Conservation (phyloP, 35 echinoderm and acorn worm species). For the Lytechinus pictus region DNA sequence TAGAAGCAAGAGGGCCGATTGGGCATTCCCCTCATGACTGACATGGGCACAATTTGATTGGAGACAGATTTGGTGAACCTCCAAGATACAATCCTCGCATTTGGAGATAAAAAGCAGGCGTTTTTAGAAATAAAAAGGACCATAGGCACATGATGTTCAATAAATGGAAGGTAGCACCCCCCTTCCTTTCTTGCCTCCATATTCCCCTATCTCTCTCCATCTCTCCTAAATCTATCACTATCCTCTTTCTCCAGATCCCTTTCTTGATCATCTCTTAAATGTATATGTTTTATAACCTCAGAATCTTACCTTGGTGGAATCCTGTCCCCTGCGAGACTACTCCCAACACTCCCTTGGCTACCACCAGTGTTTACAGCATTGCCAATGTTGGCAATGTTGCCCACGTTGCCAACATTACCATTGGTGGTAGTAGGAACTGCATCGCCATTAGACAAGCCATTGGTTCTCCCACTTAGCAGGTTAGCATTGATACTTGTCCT, state of each 20-base stretch:
- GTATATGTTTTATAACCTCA: background rate
- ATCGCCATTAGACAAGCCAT: background rate
- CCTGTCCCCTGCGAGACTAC: background rate
- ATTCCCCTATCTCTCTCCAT: background rate
- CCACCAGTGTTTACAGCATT: background rate
- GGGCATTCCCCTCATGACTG: background rate
- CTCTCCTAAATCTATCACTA: too few species aligned
- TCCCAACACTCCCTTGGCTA: background rate
- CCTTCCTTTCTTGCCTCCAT: too few species aligned
- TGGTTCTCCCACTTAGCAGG: background rate
- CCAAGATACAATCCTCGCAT: background rate
- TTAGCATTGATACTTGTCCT: constrained; percentile 42
- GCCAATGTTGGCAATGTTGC: constrained; percentile 10
- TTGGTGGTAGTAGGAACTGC: background rate
- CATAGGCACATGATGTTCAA: background rate
- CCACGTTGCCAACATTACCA: background rate
- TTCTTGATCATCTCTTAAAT: background rate
- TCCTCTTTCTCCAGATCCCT: too few species aligned
- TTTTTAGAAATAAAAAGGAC: background rate
- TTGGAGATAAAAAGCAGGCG: background rate
- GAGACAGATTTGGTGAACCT: background rate
- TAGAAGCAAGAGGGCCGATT: background rate
- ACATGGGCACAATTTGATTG: background rate
- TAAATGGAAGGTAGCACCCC: background rate
- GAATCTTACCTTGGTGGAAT: background rate